Evolutionary conservation across 2,113 vertebrate species (phyloP).

Genomic region (Myxocyprinus asiaticus): DNA sequence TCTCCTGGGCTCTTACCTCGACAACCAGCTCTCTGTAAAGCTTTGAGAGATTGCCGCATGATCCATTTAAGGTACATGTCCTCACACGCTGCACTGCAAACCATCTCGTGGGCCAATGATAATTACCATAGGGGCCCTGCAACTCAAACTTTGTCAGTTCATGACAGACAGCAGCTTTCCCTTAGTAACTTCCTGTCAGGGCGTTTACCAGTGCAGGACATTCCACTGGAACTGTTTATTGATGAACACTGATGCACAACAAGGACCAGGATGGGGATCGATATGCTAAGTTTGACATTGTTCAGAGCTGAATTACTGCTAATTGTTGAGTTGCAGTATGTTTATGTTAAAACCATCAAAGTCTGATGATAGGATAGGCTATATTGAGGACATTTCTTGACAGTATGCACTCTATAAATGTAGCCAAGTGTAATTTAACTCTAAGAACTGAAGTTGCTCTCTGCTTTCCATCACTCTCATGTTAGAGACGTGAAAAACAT

Average conservation of each 20-base stretch:
- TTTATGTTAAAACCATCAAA: too few species aligned
- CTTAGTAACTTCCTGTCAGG: constrained; percentile 32
- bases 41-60: constrained; percentile 49
- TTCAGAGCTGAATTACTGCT: background rate
- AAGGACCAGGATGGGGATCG: background rate
- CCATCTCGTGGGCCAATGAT: constrained; percentile 48
- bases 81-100: constrained; percentile 47
- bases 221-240: constrained; percentile 37
- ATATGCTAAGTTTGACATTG: background rate
- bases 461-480: too few species aligned
- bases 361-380: too few species aligned
- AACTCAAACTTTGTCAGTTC: constrained; percentile 39
- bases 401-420: too few species aligned
- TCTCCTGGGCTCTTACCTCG: constrained; percentile 45
- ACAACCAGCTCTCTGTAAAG: constrained; percentile 43
- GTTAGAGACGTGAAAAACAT: too few species aligned
- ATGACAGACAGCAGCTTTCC: constrained; percentile 30
- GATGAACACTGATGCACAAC: constrained; percentile 37
- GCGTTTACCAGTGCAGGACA: background rate
- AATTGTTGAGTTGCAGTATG: too few species aligned
- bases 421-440: too few species aligned
- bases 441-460: too few species aligned
- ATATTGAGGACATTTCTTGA: too few species aligned
- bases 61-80: constrained; percentile 58
- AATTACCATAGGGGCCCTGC: constrained; percentile 46